These are phyloP conservation scores for Tortrix viridana DNA, from an alignment of 2,888 invertebrate species.

Conservation along the genomic window DNA sequence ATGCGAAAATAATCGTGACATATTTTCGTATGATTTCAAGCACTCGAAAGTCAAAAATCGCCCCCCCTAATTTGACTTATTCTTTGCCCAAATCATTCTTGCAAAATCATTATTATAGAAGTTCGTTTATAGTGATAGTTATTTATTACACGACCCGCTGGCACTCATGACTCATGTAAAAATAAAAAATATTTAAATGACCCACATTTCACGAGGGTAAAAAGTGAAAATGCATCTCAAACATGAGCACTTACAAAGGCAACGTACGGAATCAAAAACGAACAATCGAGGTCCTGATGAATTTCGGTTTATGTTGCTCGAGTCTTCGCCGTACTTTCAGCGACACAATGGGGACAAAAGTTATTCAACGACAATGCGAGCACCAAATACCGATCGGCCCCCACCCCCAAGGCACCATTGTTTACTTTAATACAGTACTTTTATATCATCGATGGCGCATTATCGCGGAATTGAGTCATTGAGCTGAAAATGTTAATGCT, in stretches of 20 bases:
- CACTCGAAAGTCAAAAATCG: too few relatives aligned
- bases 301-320: conserved; percentile 82
- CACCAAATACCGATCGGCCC: conserved; percentile 84
- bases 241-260: conserved; percentile 29
- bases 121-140: too few relatives aligned
- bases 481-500: conserved; percentile 44
- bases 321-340: conserved; percentile 82
- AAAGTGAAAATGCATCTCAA: conserved; percentile 31
- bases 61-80: too few relatives aligned
- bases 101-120: too few relatives aligned
- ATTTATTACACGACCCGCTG: too few relatives aligned
- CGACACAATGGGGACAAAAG: conserved; percentile 84
- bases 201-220: conserved; percentile 14
- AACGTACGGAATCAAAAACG: conserved; percentile 48
- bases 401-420: conserved; percentile 73
- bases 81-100: too few relatives aligned
- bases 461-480: conserved; percentile 65
- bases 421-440: conserved; percentile 82
- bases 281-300: conserved; percentile 81
- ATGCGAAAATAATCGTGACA: too few relatives aligned
- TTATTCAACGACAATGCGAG: conserved; percentile 84
- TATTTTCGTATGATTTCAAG: too few relatives aligned
- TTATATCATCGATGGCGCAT: conserved; percentile 73
- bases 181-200: conserved; percentile 9
- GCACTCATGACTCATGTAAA: too few relatives aligned